Conservation (phyloP, 1,140 invertebrate species). For the Saccostrea cuccullata region DNA sequence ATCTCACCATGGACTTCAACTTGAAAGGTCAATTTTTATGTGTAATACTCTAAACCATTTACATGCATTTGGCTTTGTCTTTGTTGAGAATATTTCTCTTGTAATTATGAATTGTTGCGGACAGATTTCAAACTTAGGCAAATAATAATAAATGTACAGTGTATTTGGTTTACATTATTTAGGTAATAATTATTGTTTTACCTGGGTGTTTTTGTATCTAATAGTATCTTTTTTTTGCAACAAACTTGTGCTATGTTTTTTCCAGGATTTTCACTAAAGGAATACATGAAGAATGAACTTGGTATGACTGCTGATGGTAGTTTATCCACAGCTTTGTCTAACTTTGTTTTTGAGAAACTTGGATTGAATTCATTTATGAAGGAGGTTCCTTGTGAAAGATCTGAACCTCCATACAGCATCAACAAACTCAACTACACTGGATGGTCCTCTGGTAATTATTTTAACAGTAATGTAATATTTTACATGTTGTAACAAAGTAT, state of each 20-base stretch:
- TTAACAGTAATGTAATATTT: neutral
- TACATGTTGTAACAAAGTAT: too few species aligned
- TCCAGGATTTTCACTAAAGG: constrained; percentile 31
- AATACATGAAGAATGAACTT: constrained; percentile 11
- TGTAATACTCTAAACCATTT: neutral
- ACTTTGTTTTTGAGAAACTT: constrained; percentile 19
- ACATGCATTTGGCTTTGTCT: too few species aligned
- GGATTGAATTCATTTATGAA: constrained; percentile 26
- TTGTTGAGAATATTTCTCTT: too few species aligned
- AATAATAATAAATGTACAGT: neutral
- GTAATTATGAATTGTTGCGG: too few species aligned
- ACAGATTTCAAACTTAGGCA: too few species aligned
- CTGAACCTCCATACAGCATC: constrained; percentile 5
- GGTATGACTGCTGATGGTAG: neutral
- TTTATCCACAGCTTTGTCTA: constrained; percentile 18
- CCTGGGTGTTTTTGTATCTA: neutral
- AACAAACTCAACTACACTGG: constrained; percentile 25
- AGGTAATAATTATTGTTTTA: neutral
- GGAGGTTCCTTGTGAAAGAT: constrained; percentile 7
- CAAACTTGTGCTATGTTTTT: neutral
- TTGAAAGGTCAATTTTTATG: neutral
- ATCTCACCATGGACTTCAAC: constrained; percentile 26
- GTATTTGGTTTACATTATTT: neutral
- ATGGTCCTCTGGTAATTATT: constrained; percentile 20
- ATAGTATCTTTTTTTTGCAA: neutral